phyloP scores from a whole-genome alignment of 2,113 vertebrate genomes.

The Gambusia holbrooki region DNA sequence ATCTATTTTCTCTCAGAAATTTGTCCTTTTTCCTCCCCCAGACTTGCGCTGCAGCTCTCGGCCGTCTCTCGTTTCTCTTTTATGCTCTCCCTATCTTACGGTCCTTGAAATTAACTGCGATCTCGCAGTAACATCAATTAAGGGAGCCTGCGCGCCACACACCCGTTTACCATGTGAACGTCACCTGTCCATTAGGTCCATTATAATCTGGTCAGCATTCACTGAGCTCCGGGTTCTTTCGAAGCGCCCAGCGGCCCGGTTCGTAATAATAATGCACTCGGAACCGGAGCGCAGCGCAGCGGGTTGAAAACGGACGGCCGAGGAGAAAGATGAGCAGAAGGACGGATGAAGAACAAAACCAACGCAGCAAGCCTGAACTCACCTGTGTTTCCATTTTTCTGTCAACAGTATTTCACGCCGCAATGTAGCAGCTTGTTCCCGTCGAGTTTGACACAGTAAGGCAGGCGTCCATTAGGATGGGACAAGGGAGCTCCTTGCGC shows the following conservation, averaged over 20 bases:
- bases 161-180: constrained; percentile 7
- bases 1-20: constrained; percentile 56
- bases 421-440: too few species aligned
- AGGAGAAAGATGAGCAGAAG: background rate
- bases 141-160: constrained; percentile 2
- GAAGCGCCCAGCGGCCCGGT: constrained; percentile 11
- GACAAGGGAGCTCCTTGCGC: too few species aligned
- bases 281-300: constrained; percentile 4
- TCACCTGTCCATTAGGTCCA: constrained; percentile 47
- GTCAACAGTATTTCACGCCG: background rate
- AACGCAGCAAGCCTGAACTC: constrained; percentile 35
- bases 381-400: background rate
- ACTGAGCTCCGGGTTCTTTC: constrained; percentile 2
- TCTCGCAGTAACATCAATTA: constrained; percentile 51
- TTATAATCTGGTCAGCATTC: constrained; percentile 32
- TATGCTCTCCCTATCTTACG: constrained; percentile 34
- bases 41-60: constrained; percentile 33
- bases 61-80: constrained; percentile 33
- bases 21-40: constrained; percentile 44
- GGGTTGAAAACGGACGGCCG: constrained; percentile 25
- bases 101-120: constrained; percentile 54
- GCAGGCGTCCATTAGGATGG: too few species aligned
- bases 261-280: constrained; percentile 24
- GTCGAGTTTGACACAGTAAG: too few species aligned
- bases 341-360: constrained; percentile 11